Percentiles rank a stretch among this genome's conserved stretches.
Evolutionary conservation across 1,140 invertebrate species (phyloP).

Genomic region (Musca domestica): DNA sequence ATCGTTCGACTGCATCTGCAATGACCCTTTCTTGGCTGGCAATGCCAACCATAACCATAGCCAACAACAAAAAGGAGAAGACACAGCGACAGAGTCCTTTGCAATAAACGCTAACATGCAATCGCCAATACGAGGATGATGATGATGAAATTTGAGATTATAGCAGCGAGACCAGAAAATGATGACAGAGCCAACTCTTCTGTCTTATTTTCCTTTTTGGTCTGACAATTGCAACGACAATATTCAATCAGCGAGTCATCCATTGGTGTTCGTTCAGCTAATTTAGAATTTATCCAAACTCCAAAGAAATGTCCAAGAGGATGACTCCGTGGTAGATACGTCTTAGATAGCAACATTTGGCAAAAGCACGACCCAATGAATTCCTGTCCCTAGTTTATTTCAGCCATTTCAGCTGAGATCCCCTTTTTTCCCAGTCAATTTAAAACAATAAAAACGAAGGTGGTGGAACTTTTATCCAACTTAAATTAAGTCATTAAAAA

Average conservation of each 20-base stretch:
- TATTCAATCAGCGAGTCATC: no score
- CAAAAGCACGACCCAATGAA: neutral
- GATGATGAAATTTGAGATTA: slow-evolving; percentile 18
- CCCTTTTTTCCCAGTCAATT: slow-evolving; percentile 7
- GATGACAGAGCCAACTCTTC: neutral
- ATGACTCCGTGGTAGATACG: no score
- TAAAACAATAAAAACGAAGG: slow-evolving; percentile 23
- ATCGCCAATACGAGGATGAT: neutral
- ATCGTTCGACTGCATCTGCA: neutral
- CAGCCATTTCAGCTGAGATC: neutral
- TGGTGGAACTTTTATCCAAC: slow-evolving; percentile 27
- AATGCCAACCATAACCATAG: neutral
- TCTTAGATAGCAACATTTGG: neutral
- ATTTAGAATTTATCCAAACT: no score
- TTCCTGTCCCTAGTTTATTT: neutral
- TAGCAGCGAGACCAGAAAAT: neutral
- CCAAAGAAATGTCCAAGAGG: no score
- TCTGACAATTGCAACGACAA: neutral
- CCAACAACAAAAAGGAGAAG: neutral
- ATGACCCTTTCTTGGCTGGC: neutral
- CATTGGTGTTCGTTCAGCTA: no score
- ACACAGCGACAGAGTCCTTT: no score
- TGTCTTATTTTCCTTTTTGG: neutral
- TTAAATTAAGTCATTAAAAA: slow-evolving; percentile 31
- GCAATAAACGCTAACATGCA: neutral